A percentile compares a stretch with the other conserved stretches of the same genome.
These are phyloP conservation scores for Noturus placidus DNA, from an alignment of 2,113 vertebrate species.

Conservation along the genomic window DNA sequence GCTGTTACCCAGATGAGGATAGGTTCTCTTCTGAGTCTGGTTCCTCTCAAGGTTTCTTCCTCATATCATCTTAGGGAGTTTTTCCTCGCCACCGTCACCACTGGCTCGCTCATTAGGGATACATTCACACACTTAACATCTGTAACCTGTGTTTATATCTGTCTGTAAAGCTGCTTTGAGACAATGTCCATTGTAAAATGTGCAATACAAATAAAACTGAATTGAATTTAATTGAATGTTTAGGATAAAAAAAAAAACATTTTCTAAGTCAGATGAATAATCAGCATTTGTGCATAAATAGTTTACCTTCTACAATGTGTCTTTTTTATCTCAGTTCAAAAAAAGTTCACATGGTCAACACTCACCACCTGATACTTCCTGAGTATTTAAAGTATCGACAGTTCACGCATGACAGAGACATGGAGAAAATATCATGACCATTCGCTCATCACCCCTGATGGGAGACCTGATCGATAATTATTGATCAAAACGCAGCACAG, in stretches of 20 bases:
- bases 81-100: too few species aligned
- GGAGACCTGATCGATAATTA: conserved; percentile 30
- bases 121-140: too few species aligned
- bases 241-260: not conserved
- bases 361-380: conserved; percentile 22
- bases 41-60: too few species aligned
- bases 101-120: too few species aligned
- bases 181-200: too few species aligned
- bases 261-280: not conserved
- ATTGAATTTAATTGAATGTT: not conserved
- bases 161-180: too few species aligned
- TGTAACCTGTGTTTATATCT: too few species aligned
- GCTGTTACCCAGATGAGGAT: too few species aligned
- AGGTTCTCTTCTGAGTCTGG: too few species aligned
- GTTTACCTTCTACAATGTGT: not conserved
- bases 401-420: conserved; percentile 28
- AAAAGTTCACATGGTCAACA: conserved; percentile 36
- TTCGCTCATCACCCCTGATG: conserved; percentile 3
- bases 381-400: conserved; percentile 43
- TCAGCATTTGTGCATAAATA: not conserved
- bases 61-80: too few species aligned
- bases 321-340: conserved; percentile 10
- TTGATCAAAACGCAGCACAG: conserved; percentile 15
- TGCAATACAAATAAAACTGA: too few species aligned
- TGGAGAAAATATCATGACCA: conserved; percentile 33